phyloP scores from a whole-genome alignment of 2,797 vertebrate genomes.

The Petrocephalus schoutedeni region DNA sequence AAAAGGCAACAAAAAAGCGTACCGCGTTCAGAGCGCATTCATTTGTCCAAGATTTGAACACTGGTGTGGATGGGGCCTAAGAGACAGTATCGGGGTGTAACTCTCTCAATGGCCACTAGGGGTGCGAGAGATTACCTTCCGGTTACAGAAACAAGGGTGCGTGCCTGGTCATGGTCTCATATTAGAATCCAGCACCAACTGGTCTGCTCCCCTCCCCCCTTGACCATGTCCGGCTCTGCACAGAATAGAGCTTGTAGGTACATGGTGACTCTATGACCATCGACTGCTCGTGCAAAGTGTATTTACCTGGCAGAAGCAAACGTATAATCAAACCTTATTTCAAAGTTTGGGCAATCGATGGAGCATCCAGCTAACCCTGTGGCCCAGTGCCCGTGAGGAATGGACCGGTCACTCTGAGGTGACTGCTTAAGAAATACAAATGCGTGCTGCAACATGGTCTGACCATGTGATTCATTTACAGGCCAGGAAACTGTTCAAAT shows the following conservation, averaged over 20 bases:
- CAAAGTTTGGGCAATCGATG: conserved; percentile 9
- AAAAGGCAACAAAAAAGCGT: too few species aligned
- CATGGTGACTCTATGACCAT: neutral
- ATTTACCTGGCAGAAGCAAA: neutral
- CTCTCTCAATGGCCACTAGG: neutral
- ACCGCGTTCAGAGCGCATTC: too few species aligned
- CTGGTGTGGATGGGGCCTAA: too few species aligned
- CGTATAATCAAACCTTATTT: conserved; percentile 14
- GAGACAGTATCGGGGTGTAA: neutral
- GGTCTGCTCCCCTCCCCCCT: neutral
- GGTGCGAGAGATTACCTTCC: neutral
- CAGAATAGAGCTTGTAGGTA: neutral
- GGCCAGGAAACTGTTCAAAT: neutral
- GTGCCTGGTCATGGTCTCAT: neutral
- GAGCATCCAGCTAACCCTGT: neutral
- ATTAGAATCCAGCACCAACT: neutral
- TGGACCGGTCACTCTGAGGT: neutral
- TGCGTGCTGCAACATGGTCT: neutral
- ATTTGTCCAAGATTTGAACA: too few species aligned
- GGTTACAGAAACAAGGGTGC: neutral
- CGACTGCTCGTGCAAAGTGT: neutral
- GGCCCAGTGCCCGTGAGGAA: neutral
- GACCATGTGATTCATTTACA: neutral
- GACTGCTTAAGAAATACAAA: neutral
- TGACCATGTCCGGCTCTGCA: neutral